Evolutionary conservation across 2,113 vertebrate species (phyloP), one percentile per base, ranked within the genome.

Genomic region (Gadus macrocephalus): DNA sequence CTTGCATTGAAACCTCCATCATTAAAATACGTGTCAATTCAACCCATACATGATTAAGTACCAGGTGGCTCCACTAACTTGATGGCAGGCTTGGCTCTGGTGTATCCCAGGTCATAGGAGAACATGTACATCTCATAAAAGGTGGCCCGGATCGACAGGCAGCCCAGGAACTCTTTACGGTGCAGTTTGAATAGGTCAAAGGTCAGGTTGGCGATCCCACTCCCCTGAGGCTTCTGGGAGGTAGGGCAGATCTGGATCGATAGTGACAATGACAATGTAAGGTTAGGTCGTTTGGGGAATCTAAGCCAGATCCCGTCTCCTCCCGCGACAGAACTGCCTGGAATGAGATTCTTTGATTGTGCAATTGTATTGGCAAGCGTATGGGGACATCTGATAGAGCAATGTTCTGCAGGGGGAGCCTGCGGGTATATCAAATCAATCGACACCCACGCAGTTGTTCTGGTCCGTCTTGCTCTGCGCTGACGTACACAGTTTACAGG

Each of bases 91-190:
- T 93, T 94, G 60, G 90, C 80, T 68, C 92, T 86, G 3, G 82
- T 90, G 71, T 92, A 96, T 4, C 86, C 89, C 76, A 95, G 90
- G 72, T 95, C 91, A 0, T 92, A 95, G 1, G 93, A 94, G 53
- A 96, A 72, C 0, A 92, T 91, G 78, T 96, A 94, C 68, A 92
- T 91, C 71, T 95, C 94, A 7, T 94, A 94, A 77, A 95, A 89
- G 0, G 93, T 93, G 1, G 92, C 93, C 72, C 90, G 93, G 70
- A 95, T 72, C 5, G 91, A 91, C 68, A 95, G 85, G 60, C 93
- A 94, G 55, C 93, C 93, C 69, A 95, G 90, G 83, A 95, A 91
- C 78, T 96, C 94, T 69, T 89, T 93, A 6, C 93, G 94, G 72
- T 89, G 92, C 81, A 93, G 79, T 78, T 92, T 95, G 85, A 95